Evolutionary conservation across 2,797 vertebrate species (phyloP).

Genomic region (Rhadinocentrus ornatus): DNA sequence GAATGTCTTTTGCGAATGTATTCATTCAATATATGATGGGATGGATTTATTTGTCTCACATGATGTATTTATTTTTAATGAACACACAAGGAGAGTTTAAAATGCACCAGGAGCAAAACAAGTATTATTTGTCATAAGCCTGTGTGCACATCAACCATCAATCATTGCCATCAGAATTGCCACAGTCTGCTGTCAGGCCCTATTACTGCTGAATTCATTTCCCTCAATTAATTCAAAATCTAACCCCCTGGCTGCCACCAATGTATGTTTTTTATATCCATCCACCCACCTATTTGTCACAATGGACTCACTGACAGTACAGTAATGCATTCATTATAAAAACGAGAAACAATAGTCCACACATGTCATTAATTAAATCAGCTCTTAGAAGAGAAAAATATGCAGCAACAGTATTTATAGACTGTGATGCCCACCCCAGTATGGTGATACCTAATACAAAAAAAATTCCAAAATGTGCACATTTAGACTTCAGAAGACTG

Average conservation of each 20-base stretch:
- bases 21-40: slow-evolving; percentile 17
- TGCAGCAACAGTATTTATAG: slow-evolving; percentile 35
- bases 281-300: slow-evolving; percentile 87
- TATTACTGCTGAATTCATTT: slow-evolving; percentile 87
- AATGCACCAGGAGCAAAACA: slow-evolving; percentile 70
- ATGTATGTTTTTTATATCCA: slow-evolving; percentile 81
- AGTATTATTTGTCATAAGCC: slow-evolving; percentile 79
- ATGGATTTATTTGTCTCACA: slow-evolving; percentile 43
- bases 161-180: slow-evolving; percentile 84
- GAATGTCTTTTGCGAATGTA: slow-evolving; percentile 9
- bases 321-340: slow-evolving; percentile 87
- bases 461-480: neutral
- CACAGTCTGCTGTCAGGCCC: slow-evolving; percentile 83
- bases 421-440: neutral
- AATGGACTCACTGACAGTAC: slow-evolving; percentile 84
- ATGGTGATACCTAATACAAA: slow-evolving; percentile 9
- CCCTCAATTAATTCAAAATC: slow-evolving; percentile 87
- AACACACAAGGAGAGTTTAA: slow-evolving; percentile 69
- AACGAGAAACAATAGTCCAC: slow-evolving; percentile 81
- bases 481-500: slow-evolving; percentile 78
- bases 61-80: slow-evolving; percentile 72
- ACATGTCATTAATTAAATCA: slow-evolving; percentile 84
- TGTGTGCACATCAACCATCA: slow-evolving; percentile 83
- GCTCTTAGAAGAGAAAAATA: slow-evolving; percentile 67
- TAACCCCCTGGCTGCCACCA: slow-evolving; percentile 81